Evolutionary conservation across 1,140 invertebrate species (phyloP).

Genomic region (Ctenoplectra terminalis): DNA sequence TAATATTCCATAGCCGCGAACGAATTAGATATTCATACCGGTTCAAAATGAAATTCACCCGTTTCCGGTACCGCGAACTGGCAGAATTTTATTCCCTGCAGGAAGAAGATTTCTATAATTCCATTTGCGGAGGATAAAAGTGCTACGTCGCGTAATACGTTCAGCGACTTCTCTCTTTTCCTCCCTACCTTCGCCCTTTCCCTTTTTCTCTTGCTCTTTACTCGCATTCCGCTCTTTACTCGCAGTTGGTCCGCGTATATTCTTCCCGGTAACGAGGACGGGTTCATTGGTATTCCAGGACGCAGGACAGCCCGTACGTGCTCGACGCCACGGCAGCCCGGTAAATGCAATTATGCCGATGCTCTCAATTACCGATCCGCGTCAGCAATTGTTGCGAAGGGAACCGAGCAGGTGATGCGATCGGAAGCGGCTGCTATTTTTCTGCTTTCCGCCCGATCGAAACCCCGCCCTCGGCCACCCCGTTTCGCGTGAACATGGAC

Average conservation of each 20-base stretch:
- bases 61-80: neutral
- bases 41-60: slow-evolving; percentile 38
- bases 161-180: neutral
- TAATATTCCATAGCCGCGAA: neutral
- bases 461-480: neutral
- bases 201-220: slow-evolving; percentile 15
- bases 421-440: slow-evolving; percentile 24
- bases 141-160: slow-evolving; percentile 50
- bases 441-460: neutral
- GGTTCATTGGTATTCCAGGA: slow-evolving; percentile 73
- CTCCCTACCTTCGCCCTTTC: neutral
- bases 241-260: slow-evolving; percentile 46
- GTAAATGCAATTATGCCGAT: slow-evolving; percentile 76
- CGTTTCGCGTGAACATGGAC: neutral
- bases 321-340: slow-evolving; percentile 55
- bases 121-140: slow-evolving; percentile 46
- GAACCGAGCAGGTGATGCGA: slow-evolving; percentile 58
- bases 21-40: slow-evolving; percentile 40
- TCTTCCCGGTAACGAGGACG: slow-evolving; percentile 62
- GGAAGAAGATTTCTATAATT: slow-evolving; percentile 39
- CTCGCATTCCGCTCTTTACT: slow-evolving; percentile 47
- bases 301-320: slow-evolving; percentile 68
- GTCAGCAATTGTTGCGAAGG: slow-evolving; percentile 75
- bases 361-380: slow-evolving; percentile 76
- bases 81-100: slow-evolving; percentile 25